Evolutionary conservation across 2,888 invertebrate species (phyloP).

Genomic region (Nephrotoma guestfalica): DNA sequence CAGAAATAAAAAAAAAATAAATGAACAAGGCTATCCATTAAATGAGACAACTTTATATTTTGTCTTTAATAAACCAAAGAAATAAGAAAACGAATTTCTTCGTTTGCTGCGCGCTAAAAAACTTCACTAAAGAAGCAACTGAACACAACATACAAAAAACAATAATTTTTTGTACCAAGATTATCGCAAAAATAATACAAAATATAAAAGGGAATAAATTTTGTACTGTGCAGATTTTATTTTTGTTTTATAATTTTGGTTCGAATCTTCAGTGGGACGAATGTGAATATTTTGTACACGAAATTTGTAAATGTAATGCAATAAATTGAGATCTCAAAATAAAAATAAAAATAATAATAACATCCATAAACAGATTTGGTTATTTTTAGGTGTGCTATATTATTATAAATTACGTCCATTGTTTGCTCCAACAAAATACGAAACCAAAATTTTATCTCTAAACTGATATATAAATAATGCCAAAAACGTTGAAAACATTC

Average conservation of each 20-base stretch:
- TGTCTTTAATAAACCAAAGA: background rate
- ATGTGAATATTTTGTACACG: background rate
- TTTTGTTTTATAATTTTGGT: background rate
- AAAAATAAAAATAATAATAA: background rate
- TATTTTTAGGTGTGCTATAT: background rate
- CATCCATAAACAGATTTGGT: background rate
- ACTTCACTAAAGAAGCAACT: background rate
- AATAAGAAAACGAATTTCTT: background rate
- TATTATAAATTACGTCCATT: background rate
- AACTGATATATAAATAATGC: background rate
- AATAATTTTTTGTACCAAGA: background rate
- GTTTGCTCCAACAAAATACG: background rate
- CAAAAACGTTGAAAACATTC: background rate
- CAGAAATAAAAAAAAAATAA: background rate
- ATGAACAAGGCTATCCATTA: conserved; percentile 1
- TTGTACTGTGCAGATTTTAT: background rate
- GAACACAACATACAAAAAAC: background rate
- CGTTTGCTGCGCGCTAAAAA: background rate
- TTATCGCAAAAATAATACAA: background rate
- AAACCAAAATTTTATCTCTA: background rate
- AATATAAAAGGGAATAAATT: background rate
- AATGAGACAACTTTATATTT: conserved; percentile 4
- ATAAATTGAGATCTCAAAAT: background rate
- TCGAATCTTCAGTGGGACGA: background rate
- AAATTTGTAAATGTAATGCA: background rate